Base-by-base conservation (phyloP, 2,888 invertebrate genomes). In the Archips crataeganus region DNA sequence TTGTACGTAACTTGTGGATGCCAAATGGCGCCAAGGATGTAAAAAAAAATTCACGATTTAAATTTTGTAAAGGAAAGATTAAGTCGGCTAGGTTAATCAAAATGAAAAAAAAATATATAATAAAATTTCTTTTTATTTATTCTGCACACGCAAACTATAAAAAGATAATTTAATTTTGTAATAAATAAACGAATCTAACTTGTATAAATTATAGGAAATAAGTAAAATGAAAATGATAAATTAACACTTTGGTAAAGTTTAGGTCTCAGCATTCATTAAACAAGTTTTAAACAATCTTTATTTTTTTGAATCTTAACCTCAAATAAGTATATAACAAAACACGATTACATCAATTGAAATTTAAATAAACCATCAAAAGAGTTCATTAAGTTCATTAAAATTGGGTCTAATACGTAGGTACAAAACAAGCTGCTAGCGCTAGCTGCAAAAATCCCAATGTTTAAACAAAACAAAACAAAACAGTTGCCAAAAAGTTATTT, bases 121-220 rank as follows among this genome's bases (percentile, higher is more conserved):
- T 11, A 8, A 23, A 47, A 57, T 49, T 72, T 59, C 57, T 63
- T 42, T 59, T 64, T 59, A 69, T 73, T 69, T 73, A 73, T 73
- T 73, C 36, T 60, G 69, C 59, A 72, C 72, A 73, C 73, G 62
- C 59, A 42, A 68, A 68, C 39, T 71, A 66, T 51, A 23, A 49
- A 64, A 74, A 64, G 45, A 71, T 23, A 15, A 63, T 66, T 71
- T 71, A 68, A 75, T 71, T 71, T 68, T 75, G 57, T 60, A 75
- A 75, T 71, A 67, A 67, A 69, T 73, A 49, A 73, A 64, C 63
- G 64, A 64, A 42, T 49, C 34, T 64, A 73, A 69, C 68, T 63
- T 47, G 54, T 49, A 67, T 63, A 67, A 65, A 62, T 63, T 66
- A 59, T 64, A 36, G 34, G 45, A 34, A 51, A n/a, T 32, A 32